Evolutionary conservation across 2,888 invertebrate genomes (phyloP).

Genomic region (Agapostemon virescens): DNA sequence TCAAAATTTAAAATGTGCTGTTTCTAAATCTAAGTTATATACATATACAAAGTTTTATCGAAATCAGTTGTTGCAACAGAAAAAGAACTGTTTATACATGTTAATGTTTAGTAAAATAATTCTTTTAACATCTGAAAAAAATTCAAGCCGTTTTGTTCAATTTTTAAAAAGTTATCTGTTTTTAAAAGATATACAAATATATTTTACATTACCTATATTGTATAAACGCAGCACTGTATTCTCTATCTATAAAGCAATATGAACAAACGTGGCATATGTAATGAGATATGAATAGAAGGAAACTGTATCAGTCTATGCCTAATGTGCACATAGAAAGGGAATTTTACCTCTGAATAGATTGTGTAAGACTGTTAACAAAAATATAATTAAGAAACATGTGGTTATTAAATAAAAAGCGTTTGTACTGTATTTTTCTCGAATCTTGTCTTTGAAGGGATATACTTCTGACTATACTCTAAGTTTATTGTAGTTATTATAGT

Average conservation of each 20-base stretch:
- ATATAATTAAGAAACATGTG: slow-evolving; percentile 58
- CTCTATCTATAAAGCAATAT: slow-evolving; percentile 48
- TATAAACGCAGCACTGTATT: slow-evolving; percentile 21
- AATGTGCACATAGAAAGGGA: slow-evolving; percentile 63
- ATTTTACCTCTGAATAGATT: slow-evolving; percentile 77
- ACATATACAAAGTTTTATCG: no score
- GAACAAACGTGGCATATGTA: slow-evolving; percentile 31
- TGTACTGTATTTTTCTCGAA: slow-evolving; percentile 38
- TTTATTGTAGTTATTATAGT: background rate
- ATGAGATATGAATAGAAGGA: slow-evolving; percentile 40
- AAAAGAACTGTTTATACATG: no score
- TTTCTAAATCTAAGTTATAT: no score
- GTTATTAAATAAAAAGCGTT: slow-evolving; percentile 41
- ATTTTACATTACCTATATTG: no score
- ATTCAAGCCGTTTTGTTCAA: no score
- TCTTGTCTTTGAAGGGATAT: slow-evolving; percentile 11
- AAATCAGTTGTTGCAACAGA: no score
- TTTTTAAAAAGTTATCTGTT: no score
- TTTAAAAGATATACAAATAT: no score
- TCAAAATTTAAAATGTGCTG: no score
- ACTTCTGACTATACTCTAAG: background rate
- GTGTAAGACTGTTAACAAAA: slow-evolving; percentile 76
- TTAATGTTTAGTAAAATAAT: no score
- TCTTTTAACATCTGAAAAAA: no score
- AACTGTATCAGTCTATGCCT: slow-evolving; percentile 58